phyloP scores from a whole-genome alignment of 1,140 invertebrate genomes.

The Drosophila melanogaster region DNA sequence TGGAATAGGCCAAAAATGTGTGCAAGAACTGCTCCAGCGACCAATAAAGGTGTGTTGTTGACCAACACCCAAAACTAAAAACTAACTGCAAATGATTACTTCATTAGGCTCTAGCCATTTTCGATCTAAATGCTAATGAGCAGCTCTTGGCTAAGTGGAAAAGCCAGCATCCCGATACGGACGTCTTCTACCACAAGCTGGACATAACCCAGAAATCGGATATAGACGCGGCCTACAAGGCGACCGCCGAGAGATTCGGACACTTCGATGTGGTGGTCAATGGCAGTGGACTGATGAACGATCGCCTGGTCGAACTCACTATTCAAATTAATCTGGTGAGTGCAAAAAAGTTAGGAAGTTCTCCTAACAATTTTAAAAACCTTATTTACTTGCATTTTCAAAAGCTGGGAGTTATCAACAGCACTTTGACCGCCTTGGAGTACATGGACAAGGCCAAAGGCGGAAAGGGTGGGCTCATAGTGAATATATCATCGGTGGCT shows the following conservation, averaged over 20 bases:
- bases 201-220: constrained; percentile 64
- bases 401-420: constrained; percentile 65
- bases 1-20: constrained; percentile 72
- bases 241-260: constrained; percentile 27
- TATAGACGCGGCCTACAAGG: constrained; percentile 61
- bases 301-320: constrained; percentile 51
- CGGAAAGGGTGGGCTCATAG: constrained; percentile 87
- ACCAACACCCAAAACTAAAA: neutral
- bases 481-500: constrained; percentile 87
- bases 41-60: constrained; percentile 44
- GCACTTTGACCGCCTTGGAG: constrained; percentile 59
- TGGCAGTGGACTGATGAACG: constrained; percentile 67
- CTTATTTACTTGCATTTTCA: neutral
- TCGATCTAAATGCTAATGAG: constrained; percentile 53
- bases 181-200: constrained; percentile 55
- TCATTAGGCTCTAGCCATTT: constrained; percentile 61
- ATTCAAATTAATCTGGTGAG: constrained; percentile 67
- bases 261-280: constrained; percentile 74
- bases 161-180: constrained; percentile 12
- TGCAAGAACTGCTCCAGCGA: constrained; percentile 50
- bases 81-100: neutral
- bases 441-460: constrained; percentile 86
- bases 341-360: neutral
- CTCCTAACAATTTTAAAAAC: neutral
- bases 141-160: constrained; percentile 43